Evolutionary conservation across 1,140 invertebrate genomes (phyloP).

Genomic region (Anoplophora glabripennis): DNA sequence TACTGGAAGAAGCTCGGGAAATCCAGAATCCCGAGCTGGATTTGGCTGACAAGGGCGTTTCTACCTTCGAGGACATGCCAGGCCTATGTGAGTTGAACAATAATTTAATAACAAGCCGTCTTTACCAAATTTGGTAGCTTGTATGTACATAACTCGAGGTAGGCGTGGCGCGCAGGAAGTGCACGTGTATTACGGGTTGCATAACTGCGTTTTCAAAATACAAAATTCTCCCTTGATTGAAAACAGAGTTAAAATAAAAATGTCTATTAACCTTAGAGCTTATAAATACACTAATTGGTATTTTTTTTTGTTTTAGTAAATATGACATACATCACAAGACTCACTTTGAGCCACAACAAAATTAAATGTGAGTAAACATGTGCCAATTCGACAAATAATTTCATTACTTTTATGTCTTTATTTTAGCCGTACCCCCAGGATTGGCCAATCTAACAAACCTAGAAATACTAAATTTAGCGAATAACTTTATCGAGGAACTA

Average conservation of each 20-base stretch:
- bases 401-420: constrained; percentile 4
- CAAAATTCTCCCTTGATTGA: no score
- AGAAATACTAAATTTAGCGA: constrained; percentile 94
- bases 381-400: neutral
- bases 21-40: constrained; percentile 92
- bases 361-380: constrained; percentile 57
- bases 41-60: constrained; percentile 88
- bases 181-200: neutral
- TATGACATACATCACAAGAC: constrained; percentile 82
- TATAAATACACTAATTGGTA: no score
- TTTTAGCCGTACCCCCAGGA: constrained; percentile 76
- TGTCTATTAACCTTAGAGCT: no score
- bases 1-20: constrained; percentile 86
- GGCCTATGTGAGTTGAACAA: constrained; percentile 77
- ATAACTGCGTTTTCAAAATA: neutral
- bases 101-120: constrained; percentile 16
- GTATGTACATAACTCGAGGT: constrained; percentile 37
- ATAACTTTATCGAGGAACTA: constrained; percentile 93
- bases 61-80: constrained; percentile 87
- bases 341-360: constrained; percentile 94
- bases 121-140: constrained; percentile 58
- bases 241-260: no score
- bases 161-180: constrained; percentile 37
- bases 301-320: constrained; percentile 58
- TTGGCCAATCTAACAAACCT: constrained; percentile 93